Conservation (phyloP, 1,140 invertebrate genomes). For the Bombus terrestris region DNA sequence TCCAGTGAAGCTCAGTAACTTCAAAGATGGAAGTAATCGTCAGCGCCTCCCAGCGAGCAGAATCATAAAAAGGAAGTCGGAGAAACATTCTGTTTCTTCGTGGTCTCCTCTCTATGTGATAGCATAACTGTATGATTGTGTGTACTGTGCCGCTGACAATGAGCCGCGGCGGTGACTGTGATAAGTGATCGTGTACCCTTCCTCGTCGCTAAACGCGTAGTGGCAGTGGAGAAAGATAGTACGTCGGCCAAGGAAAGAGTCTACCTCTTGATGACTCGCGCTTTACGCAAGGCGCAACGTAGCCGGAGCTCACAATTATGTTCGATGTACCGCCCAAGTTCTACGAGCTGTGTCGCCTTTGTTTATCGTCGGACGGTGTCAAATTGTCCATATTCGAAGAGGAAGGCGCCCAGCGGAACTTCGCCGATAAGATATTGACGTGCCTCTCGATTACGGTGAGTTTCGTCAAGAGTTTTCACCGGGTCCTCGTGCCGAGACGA, state of each 20-base stretch:
- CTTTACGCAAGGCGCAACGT: constrained; percentile 69
- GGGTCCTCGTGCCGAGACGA: constrained; percentile 48
- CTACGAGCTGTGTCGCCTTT: constrained; percentile 83
- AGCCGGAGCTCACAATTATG: constrained; percentile 78
- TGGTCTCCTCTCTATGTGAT: constrained; percentile 25
- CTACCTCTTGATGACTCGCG: constrained; percentile 71
- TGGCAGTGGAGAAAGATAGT: constrained; percentile 76
- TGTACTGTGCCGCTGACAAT: constrained; percentile 77
- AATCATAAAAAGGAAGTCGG: neutral
- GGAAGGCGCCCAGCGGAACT: constrained; percentile 81
- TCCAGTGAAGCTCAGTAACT: neutral
- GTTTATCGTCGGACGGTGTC: constrained; percentile 83
- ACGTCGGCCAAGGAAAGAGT: constrained; percentile 61
- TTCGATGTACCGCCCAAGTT: constrained; percentile 83
- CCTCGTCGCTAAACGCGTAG: constrained; percentile 68
- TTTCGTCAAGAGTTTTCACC: constrained; percentile 49
- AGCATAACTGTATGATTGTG: constrained; percentile 29
- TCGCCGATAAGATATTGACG: constrained; percentile 81
- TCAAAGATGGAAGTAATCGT: neutral
- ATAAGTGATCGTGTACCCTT: constrained; percentile 75
- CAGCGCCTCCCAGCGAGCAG: constrained; percentile 10
- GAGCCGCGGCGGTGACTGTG: constrained; percentile 77
- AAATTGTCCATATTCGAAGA: constrained; percentile 83
- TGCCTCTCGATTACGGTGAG: constrained; percentile 82
- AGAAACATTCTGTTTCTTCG: neutral